Evolutionary conservation across 2,113 vertebrate genomes (phyloP).

Genomic region (Prunella himalayana): DNA sequence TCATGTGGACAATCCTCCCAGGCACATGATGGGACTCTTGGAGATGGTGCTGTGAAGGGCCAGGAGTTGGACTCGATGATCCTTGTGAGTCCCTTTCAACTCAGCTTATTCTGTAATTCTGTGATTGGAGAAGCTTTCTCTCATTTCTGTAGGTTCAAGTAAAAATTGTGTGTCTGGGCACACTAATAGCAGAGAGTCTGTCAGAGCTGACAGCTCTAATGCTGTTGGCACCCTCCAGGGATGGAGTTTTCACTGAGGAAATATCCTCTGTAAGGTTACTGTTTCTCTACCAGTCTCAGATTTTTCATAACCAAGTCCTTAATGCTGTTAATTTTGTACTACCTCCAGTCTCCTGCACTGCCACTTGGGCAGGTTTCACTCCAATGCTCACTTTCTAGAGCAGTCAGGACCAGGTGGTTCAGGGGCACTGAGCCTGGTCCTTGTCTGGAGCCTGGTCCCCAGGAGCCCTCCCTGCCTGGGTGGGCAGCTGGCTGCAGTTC

Average conservation of each 20-base stretch:
- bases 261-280: neutral
- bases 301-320: neutral
- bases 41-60: no score
- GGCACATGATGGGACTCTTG: no score
- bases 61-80: accelerated
- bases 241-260: neutral
- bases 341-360: no score
- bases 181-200: neutral
- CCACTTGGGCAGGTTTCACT: neutral
- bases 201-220: neutral
- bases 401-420: no score
- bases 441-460: neutral
- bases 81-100: neutral
- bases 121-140: neutral
- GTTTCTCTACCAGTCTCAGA: neutral
- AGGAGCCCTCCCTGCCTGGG: accelerated
- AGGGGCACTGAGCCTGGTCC: neutral
- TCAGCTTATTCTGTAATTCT: neutral
- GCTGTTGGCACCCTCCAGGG: neutral
- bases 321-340: neutral
- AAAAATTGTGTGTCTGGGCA: neutral
- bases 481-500: neutral
- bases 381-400: neutral
- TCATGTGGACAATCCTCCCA: accelerated
- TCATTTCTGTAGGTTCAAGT: neutral